Conservation (phyloP, 2,888 invertebrate species). For the Cremastinae sp. region DNA sequence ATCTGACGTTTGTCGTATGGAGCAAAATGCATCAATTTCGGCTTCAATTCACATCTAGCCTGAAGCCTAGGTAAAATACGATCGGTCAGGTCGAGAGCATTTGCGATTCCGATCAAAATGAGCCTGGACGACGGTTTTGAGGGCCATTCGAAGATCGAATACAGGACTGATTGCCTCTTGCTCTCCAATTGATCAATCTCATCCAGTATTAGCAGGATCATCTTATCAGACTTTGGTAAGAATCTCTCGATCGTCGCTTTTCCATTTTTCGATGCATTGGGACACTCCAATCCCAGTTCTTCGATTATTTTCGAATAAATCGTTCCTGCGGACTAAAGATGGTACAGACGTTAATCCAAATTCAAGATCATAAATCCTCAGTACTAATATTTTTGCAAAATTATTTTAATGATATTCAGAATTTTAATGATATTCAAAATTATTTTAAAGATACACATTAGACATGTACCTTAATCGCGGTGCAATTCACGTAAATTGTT, state of each 20-base stretch:
- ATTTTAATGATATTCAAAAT: too few relatives aligned
- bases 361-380: too few relatives aligned
- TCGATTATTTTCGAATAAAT: conserved; percentile 90
- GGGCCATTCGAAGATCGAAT: conserved; percentile 97
- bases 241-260: conserved; percentile 86
- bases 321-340: conserved; percentile 88
- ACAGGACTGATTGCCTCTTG: conserved; percentile 91
- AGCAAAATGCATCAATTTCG: conserved; percentile 91
- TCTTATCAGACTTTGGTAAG: conserved; percentile 84
- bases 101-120: conserved; percentile 95
- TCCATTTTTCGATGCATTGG: conserved; percentile 85
- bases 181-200: conserved; percentile 97
- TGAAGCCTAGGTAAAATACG: conserved; percentile 93
- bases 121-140: conserved; percentile 85
- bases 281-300: conserved; percentile 84
- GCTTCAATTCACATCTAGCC: conserved; percentile 87
- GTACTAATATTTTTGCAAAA: too few relatives aligned
- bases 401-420: too few relatives aligned
- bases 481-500: conserved; percentile 92
- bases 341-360: too few relatives aligned
- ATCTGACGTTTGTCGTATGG: conserved; percentile 96
- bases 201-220: conserved; percentile 92
- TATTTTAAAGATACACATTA: too few relatives aligned
- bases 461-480: conserved; percentile 92
- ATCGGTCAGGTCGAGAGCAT: conserved; percentile 96